Percentiles rank a stretch among this genome's conserved stretches.
These are phyloP conservation scores for Tragulus kanchil DNA, from an alignment of 2,113 vertebrate genomes.

Conservation along the genomic window DNA sequence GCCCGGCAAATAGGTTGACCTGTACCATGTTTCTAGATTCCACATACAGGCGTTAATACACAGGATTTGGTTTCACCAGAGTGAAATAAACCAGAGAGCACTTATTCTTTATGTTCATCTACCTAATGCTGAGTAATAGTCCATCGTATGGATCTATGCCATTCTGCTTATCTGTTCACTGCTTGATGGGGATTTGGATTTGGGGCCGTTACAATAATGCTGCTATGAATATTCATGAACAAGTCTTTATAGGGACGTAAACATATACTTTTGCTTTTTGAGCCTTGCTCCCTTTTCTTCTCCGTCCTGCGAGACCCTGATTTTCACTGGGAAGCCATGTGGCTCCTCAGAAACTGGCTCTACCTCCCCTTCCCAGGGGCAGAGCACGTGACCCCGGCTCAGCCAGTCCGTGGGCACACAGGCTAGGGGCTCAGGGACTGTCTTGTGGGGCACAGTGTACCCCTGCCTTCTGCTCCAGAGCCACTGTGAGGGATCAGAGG, in stretches of 20 bases:
- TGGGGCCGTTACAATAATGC: background rate
- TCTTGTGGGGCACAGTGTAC: background rate
- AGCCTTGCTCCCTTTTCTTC: background rate
- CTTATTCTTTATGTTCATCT: background rate
- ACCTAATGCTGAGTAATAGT: background rate
- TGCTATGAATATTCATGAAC: background rate
- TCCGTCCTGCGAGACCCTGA: background rate
- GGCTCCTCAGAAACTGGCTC: background rate
- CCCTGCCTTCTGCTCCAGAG: slow-evolving; percentile 41
- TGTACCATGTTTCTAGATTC: background rate
- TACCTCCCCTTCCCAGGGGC: background rate
- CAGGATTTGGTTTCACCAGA: background rate
- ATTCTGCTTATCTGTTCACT: background rate
- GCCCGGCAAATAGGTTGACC: background rate
- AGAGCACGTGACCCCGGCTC: background rate
- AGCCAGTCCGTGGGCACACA: background rate
- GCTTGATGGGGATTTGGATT: background rate
- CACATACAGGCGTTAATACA: background rate
- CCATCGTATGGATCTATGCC: background rate
- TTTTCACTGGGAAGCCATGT: background rate
- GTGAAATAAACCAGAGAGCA: background rate
- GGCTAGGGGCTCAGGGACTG: background rate
- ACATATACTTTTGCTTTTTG: background rate
- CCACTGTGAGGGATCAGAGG: background rate
- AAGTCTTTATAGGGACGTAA: background rate